phyloP scores from a whole-genome alignment of 2,888 invertebrate genomes.

The Pseudoips prasinana region DNA sequence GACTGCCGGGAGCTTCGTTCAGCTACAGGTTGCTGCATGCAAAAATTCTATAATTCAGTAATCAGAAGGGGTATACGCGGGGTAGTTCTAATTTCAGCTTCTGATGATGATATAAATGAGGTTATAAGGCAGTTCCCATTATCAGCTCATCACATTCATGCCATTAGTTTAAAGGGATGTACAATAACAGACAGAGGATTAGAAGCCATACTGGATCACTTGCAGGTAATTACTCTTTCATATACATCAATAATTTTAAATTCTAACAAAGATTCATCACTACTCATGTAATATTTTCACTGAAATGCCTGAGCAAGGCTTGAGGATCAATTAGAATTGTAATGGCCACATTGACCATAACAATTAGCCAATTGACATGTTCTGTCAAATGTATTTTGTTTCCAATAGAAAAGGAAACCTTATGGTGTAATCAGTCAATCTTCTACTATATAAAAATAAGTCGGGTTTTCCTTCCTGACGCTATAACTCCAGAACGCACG shows the following conservation, averaged over 20 bases:
- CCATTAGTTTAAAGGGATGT: slow-evolving; percentile 92
- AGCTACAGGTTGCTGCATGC: slow-evolving; percentile 75
- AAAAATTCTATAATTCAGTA: slow-evolving; percentile 89
- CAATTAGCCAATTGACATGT: too few species aligned
- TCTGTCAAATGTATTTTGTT: neutral
- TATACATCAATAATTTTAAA: neutral
- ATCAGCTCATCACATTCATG: slow-evolving; percentile 91
- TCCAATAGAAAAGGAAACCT: too few species aligned
- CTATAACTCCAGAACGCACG: too few species aligned
- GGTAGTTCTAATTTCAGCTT: slow-evolving; percentile 91
- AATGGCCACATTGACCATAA: too few species aligned
- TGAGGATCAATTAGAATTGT: too few species aligned
- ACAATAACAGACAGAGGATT: slow-evolving; percentile 95
- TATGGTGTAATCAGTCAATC: neutral
- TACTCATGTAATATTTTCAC: too few species aligned
- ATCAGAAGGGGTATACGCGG: slow-evolving; percentile 93
- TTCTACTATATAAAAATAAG: too few species aligned
- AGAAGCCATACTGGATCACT: slow-evolving; percentile 93
- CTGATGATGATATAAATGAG: slow-evolving; percentile 94
- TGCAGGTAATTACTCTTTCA: slow-evolving; percentile 83
- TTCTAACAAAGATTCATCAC: too few species aligned
- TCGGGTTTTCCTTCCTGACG: too few species aligned
- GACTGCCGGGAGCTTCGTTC: slow-evolving; percentile 91
- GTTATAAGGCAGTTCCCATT: slow-evolving; percentile 92
- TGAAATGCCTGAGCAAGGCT: too few species aligned